These are phyloP conservation scores for Chrysomallon squamiferum DNA, from an alignment of 1,140 invertebrate species.

Conservation along the genomic window DNA sequence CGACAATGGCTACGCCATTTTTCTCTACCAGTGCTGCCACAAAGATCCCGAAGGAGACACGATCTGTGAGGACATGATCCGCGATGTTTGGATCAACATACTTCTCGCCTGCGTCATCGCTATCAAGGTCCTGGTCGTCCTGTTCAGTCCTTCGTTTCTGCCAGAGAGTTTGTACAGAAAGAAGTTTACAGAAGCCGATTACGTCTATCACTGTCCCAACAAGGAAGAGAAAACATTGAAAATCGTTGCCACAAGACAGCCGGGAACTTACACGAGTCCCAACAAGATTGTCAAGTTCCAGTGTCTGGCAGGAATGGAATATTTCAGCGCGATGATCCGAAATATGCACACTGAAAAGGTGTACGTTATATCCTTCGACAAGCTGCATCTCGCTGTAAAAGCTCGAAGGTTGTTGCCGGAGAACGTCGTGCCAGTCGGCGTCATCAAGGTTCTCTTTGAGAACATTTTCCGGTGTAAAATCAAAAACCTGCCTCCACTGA, in stretches of 20 bases:
- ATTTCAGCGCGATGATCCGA: constrained; percentile 22
- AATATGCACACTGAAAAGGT: constrained; percentile 15
- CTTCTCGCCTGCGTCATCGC: constrained; percentile 28
- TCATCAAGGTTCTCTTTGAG: constrained; percentile 32
- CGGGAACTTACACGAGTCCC: constrained; percentile 9
- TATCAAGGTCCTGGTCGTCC: constrained; percentile 33
- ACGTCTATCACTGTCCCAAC: constrained; percentile 15
- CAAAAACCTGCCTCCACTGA: constrained; percentile 14
- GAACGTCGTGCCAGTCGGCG: constrained; percentile 29
- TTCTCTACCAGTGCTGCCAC: constrained; percentile 41
- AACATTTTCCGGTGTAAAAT: constrained; percentile 38
- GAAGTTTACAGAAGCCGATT: constrained; percentile 25
- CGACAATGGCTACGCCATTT: constrained; percentile 22
- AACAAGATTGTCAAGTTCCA: constrained; percentile 20
- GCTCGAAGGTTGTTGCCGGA: constrained; percentile 23
- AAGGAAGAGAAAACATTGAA: not conserved
- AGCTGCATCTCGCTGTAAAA: constrained; percentile 25
- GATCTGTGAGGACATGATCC: constrained; percentile 21
- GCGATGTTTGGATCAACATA: constrained; percentile 34
- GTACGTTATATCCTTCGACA: constrained; percentile 18
- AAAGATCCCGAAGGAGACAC: constrained; percentile 15
- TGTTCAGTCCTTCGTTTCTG: constrained; percentile 38
- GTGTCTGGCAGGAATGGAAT: constrained; percentile 17
- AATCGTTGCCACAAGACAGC: constrained; percentile 20
- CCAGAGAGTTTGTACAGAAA: constrained; percentile 28